phyloP scores from a whole-genome alignment of 2,888 invertebrate species.

The Hemithea aestivaria region DNA sequence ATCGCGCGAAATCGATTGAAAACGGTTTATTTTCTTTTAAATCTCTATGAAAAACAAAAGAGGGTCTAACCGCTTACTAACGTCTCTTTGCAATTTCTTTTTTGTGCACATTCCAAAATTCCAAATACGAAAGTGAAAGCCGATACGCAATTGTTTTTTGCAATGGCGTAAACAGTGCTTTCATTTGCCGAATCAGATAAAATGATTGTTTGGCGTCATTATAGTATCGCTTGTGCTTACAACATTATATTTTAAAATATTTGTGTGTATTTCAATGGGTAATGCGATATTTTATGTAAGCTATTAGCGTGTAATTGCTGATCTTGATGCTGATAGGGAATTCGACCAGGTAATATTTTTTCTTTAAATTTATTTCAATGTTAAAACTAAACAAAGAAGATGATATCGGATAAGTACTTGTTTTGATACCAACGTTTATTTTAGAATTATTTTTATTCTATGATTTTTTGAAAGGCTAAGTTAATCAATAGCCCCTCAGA shows the following conservation, averaged over 20 bases:
- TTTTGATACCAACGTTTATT: too few relatives aligned
- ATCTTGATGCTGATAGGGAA: slow-evolving; percentile 18
- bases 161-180: slow-evolving; percentile 25
- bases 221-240: slow-evolving; percentile 49
- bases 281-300: slow-evolving; percentile 56
- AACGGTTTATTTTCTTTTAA: too few relatives aligned
- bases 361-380: slow-evolving; percentile 8
- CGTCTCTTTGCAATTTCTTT: too few relatives aligned
- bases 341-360: slow-evolving; percentile 16
- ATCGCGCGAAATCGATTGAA: too few relatives aligned
- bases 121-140: slow-evolving; percentile 25
- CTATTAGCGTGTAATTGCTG: slow-evolving; percentile 58
- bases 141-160: slow-evolving; percentile 16
- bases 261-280: slow-evolving; percentile 44
- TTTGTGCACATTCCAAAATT: slow-evolving; percentile 5
- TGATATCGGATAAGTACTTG: too few relatives aligned
- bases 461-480: too few relatives aligned
- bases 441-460: too few relatives aligned
- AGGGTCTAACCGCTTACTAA: too few relatives aligned
- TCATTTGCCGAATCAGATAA: slow-evolving; percentile 49
- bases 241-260: slow-evolving; percentile 56
- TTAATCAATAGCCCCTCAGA: too few relatives aligned
- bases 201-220: slow-evolving; percentile 63
- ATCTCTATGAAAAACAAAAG: too few relatives aligned
- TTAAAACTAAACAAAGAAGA: too few relatives aligned